Evolutionary conservation across 2,797 vertebrate species (phyloP), one percentile per base, ranked within the genome.

Genomic region (Ctenochaetus hawaiiensis): DNA sequence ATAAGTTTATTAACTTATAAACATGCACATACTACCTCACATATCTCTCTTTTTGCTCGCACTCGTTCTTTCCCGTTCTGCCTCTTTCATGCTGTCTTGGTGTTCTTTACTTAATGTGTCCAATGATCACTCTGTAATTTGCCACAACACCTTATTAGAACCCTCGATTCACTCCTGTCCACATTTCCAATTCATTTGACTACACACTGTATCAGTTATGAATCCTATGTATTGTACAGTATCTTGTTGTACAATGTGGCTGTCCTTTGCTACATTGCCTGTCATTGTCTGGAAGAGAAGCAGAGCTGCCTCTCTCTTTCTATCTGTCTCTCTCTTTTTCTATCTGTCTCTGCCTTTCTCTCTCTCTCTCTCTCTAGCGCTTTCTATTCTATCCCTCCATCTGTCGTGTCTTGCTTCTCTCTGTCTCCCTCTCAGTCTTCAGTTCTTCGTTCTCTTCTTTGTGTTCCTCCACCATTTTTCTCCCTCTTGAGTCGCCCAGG

Each of bases 1-100:
- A 94, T 94, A 94, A 93, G 92, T 94, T 94, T 92, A 86, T 87
- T 92, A 89, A 93, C 91, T 93, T 92, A 92, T 94, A 90, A 91
- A 94, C 93, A 94, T 93, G 92, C 91, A 93, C 92, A 93, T 93
- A 91, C 92, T 92, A 92, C 93, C 92, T 92, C 92, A 93, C 89
- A 89, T 89, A 91, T 89, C 88, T 91, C 80, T 91, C 87, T 89
- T 91, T 90, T 92, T 90, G 91, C 92, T 91, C 91, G 85, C 87
- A 92, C 90, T 85, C 69, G 84, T 85, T 86, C 85, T 91, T 51
- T 87, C 89, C 84, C 39, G 89, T 90, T 91, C 88, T 93, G 85
- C 86, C 92, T 92, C 83, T 91, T 47, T 92, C 93, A 94, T 94
- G 89, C 89, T 92, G 93, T 94, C 91, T 93, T 91, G 90, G 75